Percentiles rank a stretch among this genome's conserved stretches.
Conservation (phyloP, 1,140 invertebrate species). For the Leptonema lineaticorne region DNA sequence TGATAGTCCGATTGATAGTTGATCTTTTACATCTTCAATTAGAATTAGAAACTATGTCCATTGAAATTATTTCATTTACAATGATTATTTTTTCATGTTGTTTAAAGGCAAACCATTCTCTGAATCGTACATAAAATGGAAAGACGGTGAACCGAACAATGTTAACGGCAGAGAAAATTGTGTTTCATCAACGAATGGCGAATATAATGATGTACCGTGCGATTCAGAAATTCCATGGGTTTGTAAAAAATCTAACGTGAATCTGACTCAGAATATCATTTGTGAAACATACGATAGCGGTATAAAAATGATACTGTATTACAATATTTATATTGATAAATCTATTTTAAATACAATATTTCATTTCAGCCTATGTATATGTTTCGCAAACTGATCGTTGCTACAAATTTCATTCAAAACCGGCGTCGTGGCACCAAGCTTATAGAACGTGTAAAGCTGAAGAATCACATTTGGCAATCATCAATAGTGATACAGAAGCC, state of each 20-base stretch:
- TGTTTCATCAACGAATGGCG: constrained; percentile 42
- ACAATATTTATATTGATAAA: not conserved
- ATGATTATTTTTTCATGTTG: not conserved
- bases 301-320: too few relatives aligned
- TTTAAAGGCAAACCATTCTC: not conserved
- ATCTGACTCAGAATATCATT: not conserved
- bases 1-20: too few relatives aligned
- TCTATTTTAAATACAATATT: not conserved
- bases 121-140: constrained; percentile 15
- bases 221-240: not conserved
- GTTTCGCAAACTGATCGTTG: constrained; percentile 23
- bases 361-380: constrained; percentile 11
- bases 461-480: constrained; percentile 42
- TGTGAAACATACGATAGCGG: constrained; percentile 10
- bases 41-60: too few relatives aligned
- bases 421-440: constrained; percentile 42
- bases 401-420: constrained; percentile 44
- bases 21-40: too few relatives aligned
- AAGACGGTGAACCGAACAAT: constrained; percentile 16
- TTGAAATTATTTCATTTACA: too few relatives aligned
- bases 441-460: constrained; percentile 43
- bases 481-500: constrained; percentile 39
- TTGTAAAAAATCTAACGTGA: not conserved
- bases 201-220: not conserved
- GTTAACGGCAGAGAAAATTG: constrained; percentile 42